Percentiles rank a stretch among this genome's conserved stretches.
phyloP scores from a whole-genome alignment of 2,888 invertebrate species.

The Noctua fimbriata region DNA sequence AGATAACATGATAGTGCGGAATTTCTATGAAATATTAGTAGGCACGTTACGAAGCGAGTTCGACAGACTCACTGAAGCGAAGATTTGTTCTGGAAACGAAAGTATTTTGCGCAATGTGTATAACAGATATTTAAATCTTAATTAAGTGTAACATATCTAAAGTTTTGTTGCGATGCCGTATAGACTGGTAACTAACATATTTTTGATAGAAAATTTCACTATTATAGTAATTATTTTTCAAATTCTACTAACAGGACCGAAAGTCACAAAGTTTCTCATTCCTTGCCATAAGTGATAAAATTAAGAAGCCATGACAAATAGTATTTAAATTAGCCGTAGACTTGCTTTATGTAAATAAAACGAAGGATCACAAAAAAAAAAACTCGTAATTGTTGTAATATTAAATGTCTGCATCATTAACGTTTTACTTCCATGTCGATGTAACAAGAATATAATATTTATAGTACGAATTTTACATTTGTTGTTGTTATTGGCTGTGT shows the following conservation, averaged over 20 bases:
- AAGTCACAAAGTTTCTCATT: conserved; percentile 61
- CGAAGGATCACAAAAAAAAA: conserved; percentile 38
- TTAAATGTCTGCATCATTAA: conserved; percentile 12
- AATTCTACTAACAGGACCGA: conserved; percentile 20
- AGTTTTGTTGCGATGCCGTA: conserved; percentile 31
- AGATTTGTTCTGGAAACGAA: neutral
- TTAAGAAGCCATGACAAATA: conserved; percentile 58
- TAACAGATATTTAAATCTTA: conserved; percentile 8
- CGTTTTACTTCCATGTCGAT: conserved; percentile 35
- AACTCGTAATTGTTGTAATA: conserved; percentile 18
- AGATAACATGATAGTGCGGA: neutral
- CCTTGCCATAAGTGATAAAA: conserved; percentile 70
- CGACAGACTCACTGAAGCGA: neutral
- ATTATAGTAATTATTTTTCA: conserved; percentile 24
- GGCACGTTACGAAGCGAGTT: neutral
- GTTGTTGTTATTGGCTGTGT: conserved; percentile 66
- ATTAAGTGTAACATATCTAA: conserved; percentile 30
- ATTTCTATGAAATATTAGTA: conserved; percentile 16
- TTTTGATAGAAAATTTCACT: conserved; percentile 52
- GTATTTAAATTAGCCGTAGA: conserved; percentile 53
- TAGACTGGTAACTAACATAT: conserved; percentile 45
- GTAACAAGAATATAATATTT: conserved; percentile 45
- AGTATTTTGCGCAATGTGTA: neutral
- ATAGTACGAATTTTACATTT: conserved; percentile 58
- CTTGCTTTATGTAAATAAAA: conserved; percentile 30